Base-by-base conservation (phyloP, 1,140 invertebrate species). In the Drosophila varians region DNA sequence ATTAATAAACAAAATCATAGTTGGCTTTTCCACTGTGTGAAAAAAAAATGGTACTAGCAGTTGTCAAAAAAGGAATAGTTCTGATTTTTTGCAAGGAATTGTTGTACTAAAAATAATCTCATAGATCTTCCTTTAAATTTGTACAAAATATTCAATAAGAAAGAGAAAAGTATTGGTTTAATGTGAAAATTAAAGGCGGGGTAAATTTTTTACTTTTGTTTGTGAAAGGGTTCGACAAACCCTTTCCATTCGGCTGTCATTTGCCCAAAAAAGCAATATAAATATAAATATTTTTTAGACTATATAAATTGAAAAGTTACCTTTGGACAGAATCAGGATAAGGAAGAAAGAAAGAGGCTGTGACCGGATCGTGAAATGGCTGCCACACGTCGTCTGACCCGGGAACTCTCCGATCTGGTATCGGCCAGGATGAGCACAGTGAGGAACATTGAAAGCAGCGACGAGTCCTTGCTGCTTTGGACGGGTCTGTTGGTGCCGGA, bases 401-500 rank as follows among this genome's bases (percentile, higher is more conserved):
- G 98, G 95, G 97, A 98, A 92, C 92, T 98, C 51, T 94, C 95
- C 76, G 97, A 98, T 92, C 94, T 98, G 55, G 93, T 95, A 76
- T 95, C 95, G 68, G 96, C 54, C 42, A 71, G 77, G 95, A 64
- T 93, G 96, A 89, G 96, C 95, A 92, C 96, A 43, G 98, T 98
- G 92, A 94, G 96, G 83, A 97, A 98, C 90, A 97, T 98, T 65
- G 94, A 97, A 92, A 96, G 97, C 25, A 97, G 98, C 92, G 94
- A 95, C 4, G 99, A 99, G 92, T 96, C 99, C 71, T 93, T 99
- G 54, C 95, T 95, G 69, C 98, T 97, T 96, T 96, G 97, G 92
- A 97, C 97, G 58, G 97, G 97, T 53, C 93, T 98, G 18, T 96
- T 99, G 91, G 95, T 98, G 68, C 98, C 98, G 34, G 98, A 99